phyloP scores from a whole-genome alignment of 1,140 invertebrate genomes.

The Dolichoris vasculosae region DNA sequence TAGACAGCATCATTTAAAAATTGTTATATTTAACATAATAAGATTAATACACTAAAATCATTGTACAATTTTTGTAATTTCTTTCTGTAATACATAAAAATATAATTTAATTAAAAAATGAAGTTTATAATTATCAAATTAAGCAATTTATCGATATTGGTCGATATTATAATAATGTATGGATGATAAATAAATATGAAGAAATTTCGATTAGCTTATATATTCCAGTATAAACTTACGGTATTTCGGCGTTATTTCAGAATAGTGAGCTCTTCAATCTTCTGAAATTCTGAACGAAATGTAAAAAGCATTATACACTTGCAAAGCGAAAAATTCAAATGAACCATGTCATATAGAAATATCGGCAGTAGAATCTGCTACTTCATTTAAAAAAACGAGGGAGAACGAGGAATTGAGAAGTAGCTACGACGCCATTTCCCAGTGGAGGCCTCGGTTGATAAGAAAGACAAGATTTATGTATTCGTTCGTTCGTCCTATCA shows the following conservation, averaged over 20 bases:
- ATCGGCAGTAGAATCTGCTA: conserved; percentile 63
- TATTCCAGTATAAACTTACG: not conserved
- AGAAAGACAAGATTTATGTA: conserved; percentile 69
- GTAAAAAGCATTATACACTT: not conserved
- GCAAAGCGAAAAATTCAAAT: conserved; percentile 1
- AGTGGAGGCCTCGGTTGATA: conserved; percentile 58
- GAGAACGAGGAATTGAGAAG: conserved; percentile 52
- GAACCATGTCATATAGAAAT: conserved; percentile 33
- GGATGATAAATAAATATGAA: no score
- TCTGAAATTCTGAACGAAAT: not conserved
- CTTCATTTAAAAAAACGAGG: conserved; percentile 63
- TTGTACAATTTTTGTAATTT: no score
- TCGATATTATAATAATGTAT: no score
- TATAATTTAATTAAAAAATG: no score
- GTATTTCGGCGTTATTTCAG: not conserved
- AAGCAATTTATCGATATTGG: no score
- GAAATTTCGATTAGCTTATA: not conserved
- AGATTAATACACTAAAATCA: no score
- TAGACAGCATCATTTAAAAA: no score
- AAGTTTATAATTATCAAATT: no score
- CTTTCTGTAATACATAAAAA: no score
- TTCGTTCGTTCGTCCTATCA: conserved; percentile 62
- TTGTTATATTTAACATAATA: no score
- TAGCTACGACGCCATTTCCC: conserved; percentile 58
- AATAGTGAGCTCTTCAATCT: not conserved